Base-by-base conservation (phyloP, 2,797 vertebrate genomes). In the Geotrypetes seraphini region DNA sequence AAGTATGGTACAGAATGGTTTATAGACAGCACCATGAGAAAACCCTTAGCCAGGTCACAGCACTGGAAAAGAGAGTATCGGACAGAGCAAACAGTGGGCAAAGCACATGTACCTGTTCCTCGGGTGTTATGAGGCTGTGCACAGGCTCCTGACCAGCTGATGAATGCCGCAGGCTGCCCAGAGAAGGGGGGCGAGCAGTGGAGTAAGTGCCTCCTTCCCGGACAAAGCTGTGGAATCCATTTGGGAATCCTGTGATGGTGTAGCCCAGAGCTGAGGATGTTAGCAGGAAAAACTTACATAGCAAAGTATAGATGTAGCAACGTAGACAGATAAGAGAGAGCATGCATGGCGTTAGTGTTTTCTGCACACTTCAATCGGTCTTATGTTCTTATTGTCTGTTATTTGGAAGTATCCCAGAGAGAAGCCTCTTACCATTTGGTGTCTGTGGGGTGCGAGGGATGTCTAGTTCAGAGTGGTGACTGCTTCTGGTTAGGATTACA, bases 151-250 rank as follows among this genome's bases (percentile, higher is more conserved):
- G 95, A 11, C 81, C 74, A 43, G 93, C 70, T 0, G 91, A 90
- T 38, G 91, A 83, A 31, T 95, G 84, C 18, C 69, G 72, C 25
- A 82, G 40, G 46, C 68, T 82, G 60, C 75, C 65, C n/a, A 63
- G 42, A 0, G 79, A 77, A 23, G 79, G 63, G 21, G 39, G 73
- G 10, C 33, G 54, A 26, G 67, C 60, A 11, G 76, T 45, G 0
- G 75, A 33, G 45, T 34, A 87, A 1, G 86, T 77, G 4, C 83
- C 71, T 28, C 54, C 52, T 27, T 95, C 95, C 19, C 79, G 85
- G 40, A 90, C 81, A 70, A 93, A 96, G 61, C 82, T 90, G 22
- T 83, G 91, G 51, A 94, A 97, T 43, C 95, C 95, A 14, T 97
- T 97, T 43, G 92, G 89, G 66, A 96, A 90, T 33, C 83, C 81